phyloP scores from a whole-genome alignment of 2,113 vertebrate species.

The Pachycephala philippinensis region DNA sequence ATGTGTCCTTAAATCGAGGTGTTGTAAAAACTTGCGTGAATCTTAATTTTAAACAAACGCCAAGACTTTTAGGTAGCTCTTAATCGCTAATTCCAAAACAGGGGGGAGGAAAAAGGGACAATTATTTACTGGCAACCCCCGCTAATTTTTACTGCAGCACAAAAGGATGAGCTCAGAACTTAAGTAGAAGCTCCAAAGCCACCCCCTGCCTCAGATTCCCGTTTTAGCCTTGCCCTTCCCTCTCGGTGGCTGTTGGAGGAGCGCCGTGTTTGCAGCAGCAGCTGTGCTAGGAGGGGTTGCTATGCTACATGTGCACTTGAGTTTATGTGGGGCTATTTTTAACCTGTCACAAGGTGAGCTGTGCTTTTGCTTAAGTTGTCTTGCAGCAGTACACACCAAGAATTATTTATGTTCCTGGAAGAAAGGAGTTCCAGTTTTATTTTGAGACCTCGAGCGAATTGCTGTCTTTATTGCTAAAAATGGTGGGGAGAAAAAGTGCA shows the following conservation, averaged over 20 bases:
- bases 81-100: neutral
- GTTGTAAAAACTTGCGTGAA: neutral
- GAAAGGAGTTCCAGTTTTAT: neutral
- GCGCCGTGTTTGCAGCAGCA: neutral
- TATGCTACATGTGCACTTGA: constrained; percentile 37
- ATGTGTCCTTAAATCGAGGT: neutral
- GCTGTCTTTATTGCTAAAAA: neutral
- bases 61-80: neutral
- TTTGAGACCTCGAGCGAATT: neutral
- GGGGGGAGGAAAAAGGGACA: neutral
- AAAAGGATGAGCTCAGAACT: neutral
- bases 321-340: constrained; percentile 46
- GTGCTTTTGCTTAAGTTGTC: neutral
- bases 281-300: constrained; percentile 29
- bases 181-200: neutral
- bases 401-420: neutral
- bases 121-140: neutral
- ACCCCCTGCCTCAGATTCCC: neutral
- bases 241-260: neutral
- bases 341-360: constrained; percentile 56
- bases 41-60: neutral
- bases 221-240: neutral
- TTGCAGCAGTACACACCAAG: constrained; percentile 14
- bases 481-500: neutral
- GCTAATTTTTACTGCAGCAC: neutral